Base-by-base conservation (phyloP, 2,797 vertebrate species). In the Myioborus melanocephalus region DNA sequence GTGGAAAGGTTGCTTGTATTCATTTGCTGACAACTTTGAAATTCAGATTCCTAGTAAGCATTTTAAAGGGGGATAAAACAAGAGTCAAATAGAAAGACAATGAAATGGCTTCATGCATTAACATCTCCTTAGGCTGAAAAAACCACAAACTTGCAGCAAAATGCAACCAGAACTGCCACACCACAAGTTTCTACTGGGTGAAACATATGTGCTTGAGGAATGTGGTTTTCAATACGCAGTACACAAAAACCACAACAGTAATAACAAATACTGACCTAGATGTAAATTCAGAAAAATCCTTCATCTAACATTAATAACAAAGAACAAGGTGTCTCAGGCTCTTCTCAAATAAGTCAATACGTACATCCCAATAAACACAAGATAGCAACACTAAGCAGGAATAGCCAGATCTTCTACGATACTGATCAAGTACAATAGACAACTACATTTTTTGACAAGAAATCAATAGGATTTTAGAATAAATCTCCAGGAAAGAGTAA, bases 381-480 rank as follows among this genome's bases (percentile, higher is more conserved):
- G 19, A 64, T 1, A 90, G 69, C 53, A 84, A 47, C 47, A 63
- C 34, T 17, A 72, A 83, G 52, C 63, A 85, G n/a, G 23, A 91
- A 90, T 1, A 84, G 52, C 7, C 55, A 89, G 39, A 76, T 59
- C n/a, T 75, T 71, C 77, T 28, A 22, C 15, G 78, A 71, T 9
- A 83, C 18, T 32, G 34, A 91, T 30, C 24, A 71, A 55, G 49
- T 64, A 77, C 23, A 53, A 68, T 78, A 57, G 53, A 87, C 50
- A 91, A 83, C 27, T 46, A 46, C 7, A 53, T 65, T 39, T 70
- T 94, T 34, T 37, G 18, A 88, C 72, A 87, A 69, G 18, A 87
- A 69, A 85, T 66, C 57, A 85, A 89, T 4, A 73, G 37, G n/a
- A 73, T 77, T 94, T 92, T 55, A 89, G 60, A 93, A 92, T 34